These are phyloP conservation scores for Nephrotoma appendiculata DNA, from an alignment of 2,888 invertebrate species.

Conservation along the genomic window DNA sequence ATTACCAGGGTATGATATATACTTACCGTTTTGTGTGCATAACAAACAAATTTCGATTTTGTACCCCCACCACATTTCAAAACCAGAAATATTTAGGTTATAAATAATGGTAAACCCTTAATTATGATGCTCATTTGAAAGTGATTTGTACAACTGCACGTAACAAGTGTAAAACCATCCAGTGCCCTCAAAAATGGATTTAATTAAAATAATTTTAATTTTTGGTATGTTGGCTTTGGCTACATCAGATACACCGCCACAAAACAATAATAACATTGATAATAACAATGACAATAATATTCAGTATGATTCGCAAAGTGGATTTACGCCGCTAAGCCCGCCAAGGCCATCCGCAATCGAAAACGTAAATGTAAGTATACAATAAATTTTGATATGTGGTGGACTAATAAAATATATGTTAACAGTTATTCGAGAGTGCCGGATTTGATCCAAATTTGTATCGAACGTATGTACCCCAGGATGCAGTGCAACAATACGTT, in stretches of 20 bases:
- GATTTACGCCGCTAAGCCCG: background rate
- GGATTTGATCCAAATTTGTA: slow-evolving; percentile 22
- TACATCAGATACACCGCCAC: background rate
- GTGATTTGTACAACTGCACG: background rate
- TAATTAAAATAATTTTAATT: background rate
- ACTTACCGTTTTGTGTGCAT: background rate
- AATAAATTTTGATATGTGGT: background rate
- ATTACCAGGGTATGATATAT: background rate
- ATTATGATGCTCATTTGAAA: background rate
- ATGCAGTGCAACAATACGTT: slow-evolving; percentile 27
- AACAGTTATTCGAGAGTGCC: slow-evolving; percentile 17
- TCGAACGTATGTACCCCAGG: slow-evolving; percentile 23
- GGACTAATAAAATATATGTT: background rate
- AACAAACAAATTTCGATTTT: too few relatives aligned
- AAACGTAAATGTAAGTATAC: background rate
- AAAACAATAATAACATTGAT: background rate
- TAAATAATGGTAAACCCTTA: background rate
- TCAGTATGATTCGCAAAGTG: background rate
- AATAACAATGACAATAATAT: background rate
- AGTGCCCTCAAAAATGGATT: background rate
- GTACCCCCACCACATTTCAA: background rate
- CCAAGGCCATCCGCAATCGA: background rate
- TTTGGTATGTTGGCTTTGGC: background rate
- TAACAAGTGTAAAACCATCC: background rate
- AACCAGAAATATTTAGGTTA: background rate